A percentile compares a stretch with the other conserved stretches of the same genome.
Conservation (phyloP, 2,113 vertebrate genomes). For the Silurus meridionalis region DNA sequence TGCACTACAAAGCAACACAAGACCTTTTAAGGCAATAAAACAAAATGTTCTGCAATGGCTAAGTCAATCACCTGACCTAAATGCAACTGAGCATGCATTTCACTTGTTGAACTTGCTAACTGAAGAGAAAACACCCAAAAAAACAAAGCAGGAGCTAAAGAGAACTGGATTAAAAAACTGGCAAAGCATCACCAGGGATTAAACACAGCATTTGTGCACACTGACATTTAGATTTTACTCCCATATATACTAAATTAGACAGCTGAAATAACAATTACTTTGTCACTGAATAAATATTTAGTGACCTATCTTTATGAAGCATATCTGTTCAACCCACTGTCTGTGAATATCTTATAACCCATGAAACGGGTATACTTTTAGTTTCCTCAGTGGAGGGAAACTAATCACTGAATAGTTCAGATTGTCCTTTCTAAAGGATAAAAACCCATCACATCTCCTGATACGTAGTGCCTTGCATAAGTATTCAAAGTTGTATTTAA, state of each 20-base stretch:
- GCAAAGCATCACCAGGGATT: not conserved
- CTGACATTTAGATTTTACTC: not conserved
- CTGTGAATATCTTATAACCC: not conserved
- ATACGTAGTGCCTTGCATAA: not conserved
- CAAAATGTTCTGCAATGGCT: not conserved
- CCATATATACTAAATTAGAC: not conserved
- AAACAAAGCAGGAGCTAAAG: not conserved
- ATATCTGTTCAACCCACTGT: not conserved
- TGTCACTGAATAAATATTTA: not conserved
- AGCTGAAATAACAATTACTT: not conserved
- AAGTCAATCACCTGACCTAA: not conserved
- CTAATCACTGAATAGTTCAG: not conserved
- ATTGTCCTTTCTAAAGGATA: not conserved
- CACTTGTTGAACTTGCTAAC: not conserved
- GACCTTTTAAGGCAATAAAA: not conserved
- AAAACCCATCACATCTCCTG: not conserved
- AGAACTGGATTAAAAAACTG: not conserved
- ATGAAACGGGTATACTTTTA: not conserved
- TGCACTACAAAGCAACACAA: not conserved
- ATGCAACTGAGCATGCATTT: not conserved
- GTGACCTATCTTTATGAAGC: not conserved
- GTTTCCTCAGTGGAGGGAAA: not conserved
- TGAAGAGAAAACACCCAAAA: not conserved
- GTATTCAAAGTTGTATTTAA: not conserved
- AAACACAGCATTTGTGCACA: not conserved